Conservation (phyloP, 2,113 vertebrate species). For the Sminthopsis crassicaudata region DNA sequence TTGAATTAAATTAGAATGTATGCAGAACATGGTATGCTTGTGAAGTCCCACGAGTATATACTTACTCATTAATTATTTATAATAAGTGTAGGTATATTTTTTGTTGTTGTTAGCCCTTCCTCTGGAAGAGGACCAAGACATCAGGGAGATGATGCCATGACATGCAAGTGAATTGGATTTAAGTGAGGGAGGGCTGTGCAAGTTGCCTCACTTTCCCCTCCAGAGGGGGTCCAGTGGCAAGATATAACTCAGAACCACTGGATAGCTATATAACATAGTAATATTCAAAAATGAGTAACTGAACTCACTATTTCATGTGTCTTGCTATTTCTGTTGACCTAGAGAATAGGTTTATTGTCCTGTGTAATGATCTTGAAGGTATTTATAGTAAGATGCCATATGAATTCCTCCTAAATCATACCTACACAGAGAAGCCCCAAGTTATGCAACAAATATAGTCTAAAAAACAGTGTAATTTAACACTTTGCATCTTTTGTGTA, state of each 20-base stretch:
- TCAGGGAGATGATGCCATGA: too few species aligned
- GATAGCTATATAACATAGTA: neutral
- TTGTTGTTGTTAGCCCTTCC: too few species aligned
- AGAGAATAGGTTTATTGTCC: slow-evolving; percentile 13
- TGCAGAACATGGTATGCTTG: neutral
- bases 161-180: too few species aligned
- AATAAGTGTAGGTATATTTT: slow-evolving; percentile 5
- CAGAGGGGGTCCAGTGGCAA: too few species aligned
- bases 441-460: neutral
- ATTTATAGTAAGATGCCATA: neutral
- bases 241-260: too few species aligned
- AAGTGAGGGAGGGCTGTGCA: too few species aligned
- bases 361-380: neutral
- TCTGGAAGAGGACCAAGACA: too few species aligned
- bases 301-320: neutral
- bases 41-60: neutral
- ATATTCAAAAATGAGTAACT: slow-evolving; percentile 20
- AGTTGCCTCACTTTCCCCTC: too few species aligned
- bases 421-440: slow-evolving; percentile 22
- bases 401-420: slow-evolving; percentile 28
- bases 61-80: slow-evolving; percentile 28
- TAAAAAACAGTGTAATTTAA: slow-evolving; percentile 40
- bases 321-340: slow-evolving; percentile 41
- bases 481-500: neutral
- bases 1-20: neutral